These are phyloP conservation scores for Cydia fagiglandana DNA, from an alignment of 1,140 invertebrate genomes.

Conservation along the genomic window DNA sequence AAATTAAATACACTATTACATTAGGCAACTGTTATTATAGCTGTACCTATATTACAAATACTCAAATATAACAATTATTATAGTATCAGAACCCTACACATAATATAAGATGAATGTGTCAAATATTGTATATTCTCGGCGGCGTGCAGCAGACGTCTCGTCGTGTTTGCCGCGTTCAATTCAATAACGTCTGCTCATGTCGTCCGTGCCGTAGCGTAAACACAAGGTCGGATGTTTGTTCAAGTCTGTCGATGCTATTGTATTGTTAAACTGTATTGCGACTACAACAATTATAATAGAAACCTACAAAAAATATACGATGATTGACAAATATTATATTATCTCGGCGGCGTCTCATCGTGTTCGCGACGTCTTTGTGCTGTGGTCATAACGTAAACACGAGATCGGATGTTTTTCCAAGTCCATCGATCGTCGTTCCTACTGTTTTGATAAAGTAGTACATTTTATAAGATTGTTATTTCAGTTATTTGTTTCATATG, in stretches of 20 bases:
- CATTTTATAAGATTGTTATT: not conserved
- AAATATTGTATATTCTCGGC: not conserved
- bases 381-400: conserved; percentile 16
- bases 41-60: too few species aligned
- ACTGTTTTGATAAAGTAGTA: not conserved
- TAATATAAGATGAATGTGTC: not conserved
- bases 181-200: conserved; percentile 13
- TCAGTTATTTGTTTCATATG: not conserved
- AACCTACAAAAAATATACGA: too few species aligned
- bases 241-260: not conserved
- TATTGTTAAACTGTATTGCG: not conserved
- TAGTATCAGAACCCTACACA: not conserved
- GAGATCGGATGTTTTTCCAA: conserved; percentile 19
- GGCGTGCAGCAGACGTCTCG: not conserved
- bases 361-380: too few species aligned
- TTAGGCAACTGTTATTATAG: too few species aligned
- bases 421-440: not conserved
- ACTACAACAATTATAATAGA: not conserved
- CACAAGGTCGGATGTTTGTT: too few species aligned
- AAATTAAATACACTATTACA: too few species aligned
- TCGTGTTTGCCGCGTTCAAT: conserved; percentile 17
- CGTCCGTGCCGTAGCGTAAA: too few species aligned
- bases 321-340: too few species aligned
- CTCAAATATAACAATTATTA: not conserved
- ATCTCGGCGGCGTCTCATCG: too few species aligned